Evolutionary conservation across 2,888 invertebrate species (phyloP).

Genomic region (Sycophila texana): DNA sequence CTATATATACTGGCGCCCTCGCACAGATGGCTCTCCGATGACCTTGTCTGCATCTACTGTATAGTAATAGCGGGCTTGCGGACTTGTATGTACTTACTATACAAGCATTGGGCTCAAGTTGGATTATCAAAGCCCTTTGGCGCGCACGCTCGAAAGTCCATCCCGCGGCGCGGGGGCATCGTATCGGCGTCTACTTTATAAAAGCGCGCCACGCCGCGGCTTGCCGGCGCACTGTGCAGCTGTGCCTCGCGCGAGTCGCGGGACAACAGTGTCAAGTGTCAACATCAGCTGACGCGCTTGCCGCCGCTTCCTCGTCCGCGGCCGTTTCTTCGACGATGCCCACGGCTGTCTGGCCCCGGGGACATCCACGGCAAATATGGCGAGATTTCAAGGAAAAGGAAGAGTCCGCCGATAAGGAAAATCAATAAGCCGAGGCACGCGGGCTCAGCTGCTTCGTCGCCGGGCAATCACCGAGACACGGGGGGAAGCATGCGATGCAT

Average conservation of each 20-base stretch:
- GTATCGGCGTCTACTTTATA: neutral
- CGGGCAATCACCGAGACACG: conserved; percentile 5
- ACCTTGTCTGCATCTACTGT: conserved; percentile 18
- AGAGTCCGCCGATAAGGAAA: conserved; percentile 31
- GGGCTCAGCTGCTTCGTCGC: conserved; percentile 36
- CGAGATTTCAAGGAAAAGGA: conserved; percentile 15
- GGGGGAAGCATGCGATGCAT: conserved; percentile 67
- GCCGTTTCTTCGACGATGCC: neutral
- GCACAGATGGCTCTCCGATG: conserved; percentile 45
- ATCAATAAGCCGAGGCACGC: conserved; percentile 49
- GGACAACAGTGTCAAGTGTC: neutral
- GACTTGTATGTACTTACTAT: too few relatives aligned
- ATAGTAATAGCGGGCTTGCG: neutral
- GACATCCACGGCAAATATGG: conserved; percentile 7
- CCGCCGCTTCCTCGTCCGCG: neutral
- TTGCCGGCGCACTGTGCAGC: conserved; percentile 11
- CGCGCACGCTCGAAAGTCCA: conserved; percentile 37
- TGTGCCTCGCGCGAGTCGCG: neutral
- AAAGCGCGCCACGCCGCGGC: conserved; percentile 24
- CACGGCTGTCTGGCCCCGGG: neutral
- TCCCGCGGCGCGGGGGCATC: neutral
- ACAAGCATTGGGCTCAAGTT: too few relatives aligned
- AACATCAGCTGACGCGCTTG: neutral
- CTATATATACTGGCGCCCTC: neutral
- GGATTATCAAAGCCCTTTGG: conserved; percentile 37